These are phyloP conservation scores for Heliconius eleuchia DNA, from an alignment of 1,140 invertebrate genomes.

Conservation along the genomic window DNA sequence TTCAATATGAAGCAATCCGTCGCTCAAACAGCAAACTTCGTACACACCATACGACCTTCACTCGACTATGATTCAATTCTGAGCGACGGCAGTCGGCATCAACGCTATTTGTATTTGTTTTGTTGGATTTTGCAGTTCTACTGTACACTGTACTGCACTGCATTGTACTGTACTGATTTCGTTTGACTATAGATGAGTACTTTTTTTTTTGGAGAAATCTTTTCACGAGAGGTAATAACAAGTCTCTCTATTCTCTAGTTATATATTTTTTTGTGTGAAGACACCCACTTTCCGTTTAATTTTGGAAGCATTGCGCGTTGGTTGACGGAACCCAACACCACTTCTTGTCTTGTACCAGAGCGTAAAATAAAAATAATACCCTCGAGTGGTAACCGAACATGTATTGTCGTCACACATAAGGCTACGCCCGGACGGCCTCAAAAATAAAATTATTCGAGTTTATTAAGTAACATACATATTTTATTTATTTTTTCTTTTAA, in stretches of 20 bases:
- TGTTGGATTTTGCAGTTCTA: not conserved
- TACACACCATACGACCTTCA: not conserved
- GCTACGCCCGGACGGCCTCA: too few relatives aligned
- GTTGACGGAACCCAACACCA: too few relatives aligned
- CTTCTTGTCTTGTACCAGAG: too few relatives aligned
- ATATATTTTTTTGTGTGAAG: too few relatives aligned
- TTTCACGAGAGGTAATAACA: not conserved
- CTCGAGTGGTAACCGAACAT: too few relatives aligned
- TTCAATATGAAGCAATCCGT: constrained; percentile 15
- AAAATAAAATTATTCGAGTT: too few relatives aligned
- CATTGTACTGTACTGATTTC: not conserved
- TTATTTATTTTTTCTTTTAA: too few relatives aligned
- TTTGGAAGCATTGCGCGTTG: too few relatives aligned
- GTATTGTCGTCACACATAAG: too few relatives aligned
- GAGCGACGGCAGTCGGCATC: constrained; percentile 4
- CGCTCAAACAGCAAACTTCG: constrained; percentile 6
- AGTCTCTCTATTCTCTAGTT: not conserved
- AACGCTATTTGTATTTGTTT: constrained; percentile 8
- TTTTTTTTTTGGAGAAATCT: not conserved
- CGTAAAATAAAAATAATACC: too few relatives aligned
- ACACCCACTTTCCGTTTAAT: too few relatives aligned
- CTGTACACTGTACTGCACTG: not conserved
- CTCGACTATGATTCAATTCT: constrained; percentile 2
- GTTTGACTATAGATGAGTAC: not conserved
- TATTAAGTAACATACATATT: too few relatives aligned